These are phyloP conservation scores for Rhagonycha lutea DNA, from an alignment of 2,888 invertebrate genomes.

Conservation along the genomic window DNA sequence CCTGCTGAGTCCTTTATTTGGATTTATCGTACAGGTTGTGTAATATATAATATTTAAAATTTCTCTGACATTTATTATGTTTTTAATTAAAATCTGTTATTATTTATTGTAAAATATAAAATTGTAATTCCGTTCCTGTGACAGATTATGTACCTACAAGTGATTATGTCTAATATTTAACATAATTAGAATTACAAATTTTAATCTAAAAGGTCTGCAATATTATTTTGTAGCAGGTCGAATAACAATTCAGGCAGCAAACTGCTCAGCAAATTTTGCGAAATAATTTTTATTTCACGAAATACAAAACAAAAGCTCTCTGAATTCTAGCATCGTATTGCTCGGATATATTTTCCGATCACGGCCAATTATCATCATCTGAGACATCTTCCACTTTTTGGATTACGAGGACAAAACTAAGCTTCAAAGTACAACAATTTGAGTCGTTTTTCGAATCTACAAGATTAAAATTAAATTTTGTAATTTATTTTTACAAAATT, in stretches of 20 bases:
- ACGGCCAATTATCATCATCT: background rate
- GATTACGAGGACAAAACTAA: background rate
- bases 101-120: background rate
- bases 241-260: background rate
- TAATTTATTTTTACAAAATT: background rate
- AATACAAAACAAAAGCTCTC: background rate
- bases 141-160: background rate
- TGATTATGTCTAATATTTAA: background rate
- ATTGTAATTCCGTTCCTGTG: background rate
- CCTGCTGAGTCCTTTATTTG: background rate
- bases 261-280: background rate
- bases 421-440: background rate
- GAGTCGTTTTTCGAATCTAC: background rate
- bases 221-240: no score
- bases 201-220: background rate
- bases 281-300: background rate
- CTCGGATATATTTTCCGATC: background rate
- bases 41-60: no score
- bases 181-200: background rate
- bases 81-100: background rate
- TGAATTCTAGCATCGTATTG: background rate
- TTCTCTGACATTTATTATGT: no score
- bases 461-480: background rate
- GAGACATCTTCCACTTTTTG: background rate
- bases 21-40: background rate